These are phyloP conservation scores for Physocephala rufipes DNA, from an alignment of 2,888 invertebrate genomes.

Conservation along the genomic window DNA sequence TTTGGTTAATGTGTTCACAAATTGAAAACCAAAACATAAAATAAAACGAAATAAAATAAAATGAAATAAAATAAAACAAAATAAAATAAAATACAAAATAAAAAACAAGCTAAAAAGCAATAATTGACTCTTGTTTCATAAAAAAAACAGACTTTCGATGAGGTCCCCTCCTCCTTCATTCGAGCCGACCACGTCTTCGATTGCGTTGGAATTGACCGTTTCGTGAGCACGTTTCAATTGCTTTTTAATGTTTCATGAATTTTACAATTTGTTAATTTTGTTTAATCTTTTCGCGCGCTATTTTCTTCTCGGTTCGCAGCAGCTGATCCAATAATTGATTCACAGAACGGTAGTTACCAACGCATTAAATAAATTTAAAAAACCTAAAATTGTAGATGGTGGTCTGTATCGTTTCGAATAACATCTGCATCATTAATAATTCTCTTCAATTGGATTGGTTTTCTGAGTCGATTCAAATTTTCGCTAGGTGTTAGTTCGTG, in stretches of 20 bases:
- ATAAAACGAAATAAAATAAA: not conserved
- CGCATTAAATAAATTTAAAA: no score
- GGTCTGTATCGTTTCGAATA: not conserved
- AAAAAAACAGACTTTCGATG: not conserved
- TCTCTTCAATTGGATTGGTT: no score
- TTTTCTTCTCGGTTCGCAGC: conserved; percentile 8
- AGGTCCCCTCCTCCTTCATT: no score
- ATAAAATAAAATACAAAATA: no score
- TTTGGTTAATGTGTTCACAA: conserved; percentile 37
- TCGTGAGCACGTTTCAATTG: conserved; percentile 28
- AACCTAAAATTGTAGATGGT: not conserved
- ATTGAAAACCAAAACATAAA: not conserved
- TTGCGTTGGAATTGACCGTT: conserved; percentile 14
- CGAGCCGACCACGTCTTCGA: not conserved
- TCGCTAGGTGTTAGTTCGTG: no score
- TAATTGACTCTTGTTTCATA: not conserved
- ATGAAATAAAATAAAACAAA: no score
- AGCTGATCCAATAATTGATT: conserved; percentile 28
- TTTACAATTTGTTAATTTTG: conserved; percentile 26
- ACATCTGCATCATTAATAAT: not conserved
- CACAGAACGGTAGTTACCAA: not conserved
- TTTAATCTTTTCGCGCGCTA: not conserved
- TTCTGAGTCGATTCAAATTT: no score
- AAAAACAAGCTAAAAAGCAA: not conserved
- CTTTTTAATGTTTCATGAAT: conserved; percentile 35